Base-by-base conservation (phyloP, 1,140 invertebrate species). In the Dendroctonus ponderosae region DNA sequence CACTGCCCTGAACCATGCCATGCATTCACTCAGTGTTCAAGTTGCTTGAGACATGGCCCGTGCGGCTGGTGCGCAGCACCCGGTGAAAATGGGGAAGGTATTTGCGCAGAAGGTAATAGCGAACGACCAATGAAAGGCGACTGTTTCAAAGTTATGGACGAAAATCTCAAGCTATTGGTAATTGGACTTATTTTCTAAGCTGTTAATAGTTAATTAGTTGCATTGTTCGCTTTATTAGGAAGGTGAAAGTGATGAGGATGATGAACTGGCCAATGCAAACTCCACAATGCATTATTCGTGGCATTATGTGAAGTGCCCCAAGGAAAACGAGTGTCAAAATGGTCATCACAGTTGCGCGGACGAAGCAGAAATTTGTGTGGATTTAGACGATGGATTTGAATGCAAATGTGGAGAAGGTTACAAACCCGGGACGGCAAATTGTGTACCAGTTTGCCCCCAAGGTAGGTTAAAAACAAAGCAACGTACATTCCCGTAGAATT, bases 321-420 rank as follows among this genome's bases (percentile, higher is more conserved):
- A 89, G 0, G 96, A 98, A 81, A 92, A 98, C 78, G 96, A 98
- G 80, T 98, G 96, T 77, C 77, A 82, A 37, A 98, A 97, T 78
- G 85, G 86, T 8, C 95, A 98, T 79, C 94, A 98, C 75, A 91
- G 87, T 38, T 98, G 96, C 79, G 88, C 95, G 76, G 80, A 84
- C 0, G 84, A 88, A 40, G 95, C 92, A 14, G 92, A 98, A 82
- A 85, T 90, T 73, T 95, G 93, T 79, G 85, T 87, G 9, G 91
- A 96, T 77, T 78, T 84, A 7, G 79, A 82, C 0, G 82, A 86
- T 52, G 90, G 90, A 8, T 93, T 86, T 78, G 84, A 89, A 69
- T 98, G 96, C 78, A 80, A 86, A 44, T 98, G 95, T 80, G 93
- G 92, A 46, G 81, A 85, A 48, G 94, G 93, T 40, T 95, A 94